These are phyloP conservation scores for Sinocyclocheilus anshuiensis DNA, from an alignment of 2,113 vertebrate species.

Conservation along the genomic window DNA sequence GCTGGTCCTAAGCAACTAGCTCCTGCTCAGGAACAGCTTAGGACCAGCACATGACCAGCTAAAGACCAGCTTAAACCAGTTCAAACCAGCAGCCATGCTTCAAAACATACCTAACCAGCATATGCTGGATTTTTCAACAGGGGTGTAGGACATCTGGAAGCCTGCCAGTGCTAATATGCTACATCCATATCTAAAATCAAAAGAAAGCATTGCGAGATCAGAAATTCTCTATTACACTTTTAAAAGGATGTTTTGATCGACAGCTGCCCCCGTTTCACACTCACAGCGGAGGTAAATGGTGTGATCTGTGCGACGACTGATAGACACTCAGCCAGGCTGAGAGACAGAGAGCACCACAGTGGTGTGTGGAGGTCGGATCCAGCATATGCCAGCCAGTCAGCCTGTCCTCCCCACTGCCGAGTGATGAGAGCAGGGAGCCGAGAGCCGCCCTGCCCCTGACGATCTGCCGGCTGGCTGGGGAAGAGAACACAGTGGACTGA, in stretches of 20 bases:
- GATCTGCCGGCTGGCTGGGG: slow-evolving; percentile 54
- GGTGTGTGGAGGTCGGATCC: slow-evolving; percentile 51
- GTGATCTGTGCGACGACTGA: slow-evolving; percentile 18
- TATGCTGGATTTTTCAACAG: too few relatives aligned
- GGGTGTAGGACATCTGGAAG: not conserved
- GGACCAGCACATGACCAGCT: too few relatives aligned
- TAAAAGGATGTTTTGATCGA: slow-evolving; percentile 1
- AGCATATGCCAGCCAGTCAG: slow-evolving; percentile 58
- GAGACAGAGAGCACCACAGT: slow-evolving; percentile 34
- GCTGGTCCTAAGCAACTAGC: too few relatives aligned
- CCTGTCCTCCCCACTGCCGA: slow-evolving; percentile 37
- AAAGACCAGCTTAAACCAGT: too few relatives aligned
- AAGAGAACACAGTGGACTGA: slow-evolving; percentile 51
- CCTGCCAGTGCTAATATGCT: not conserved
- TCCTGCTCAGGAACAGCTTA: too few relatives aligned
- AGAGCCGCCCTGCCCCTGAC: slow-evolving; percentile 30
- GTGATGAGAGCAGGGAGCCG: slow-evolving; percentile 41
- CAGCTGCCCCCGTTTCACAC: slow-evolving; percentile 26
- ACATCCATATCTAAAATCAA: not conserved
- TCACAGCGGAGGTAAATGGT: slow-evolving; percentile 30
- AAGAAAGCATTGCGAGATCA: not conserved
- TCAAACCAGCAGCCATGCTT: too few relatives aligned
- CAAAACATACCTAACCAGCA: too few relatives aligned
- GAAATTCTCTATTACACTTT: slow-evolving; percentile 3
- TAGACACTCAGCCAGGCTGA: slow-evolving; percentile 28